Evolutionary conservation across 2,888 invertebrate genomes (phyloP), one percentile per base, ranked within the genome.

Genomic region (Lithosia quadra): DNA sequence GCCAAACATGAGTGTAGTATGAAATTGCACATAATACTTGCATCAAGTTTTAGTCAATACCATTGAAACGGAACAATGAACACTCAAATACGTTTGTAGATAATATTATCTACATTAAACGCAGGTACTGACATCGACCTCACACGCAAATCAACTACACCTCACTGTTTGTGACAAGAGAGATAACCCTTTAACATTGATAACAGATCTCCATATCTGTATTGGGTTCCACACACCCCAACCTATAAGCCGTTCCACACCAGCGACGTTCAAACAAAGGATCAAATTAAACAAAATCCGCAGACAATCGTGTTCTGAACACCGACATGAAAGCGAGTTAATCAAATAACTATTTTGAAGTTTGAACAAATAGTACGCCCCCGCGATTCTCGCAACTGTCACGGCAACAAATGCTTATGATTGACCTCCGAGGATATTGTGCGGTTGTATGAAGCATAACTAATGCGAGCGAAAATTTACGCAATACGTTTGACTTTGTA

Each of bases 281-380:
- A 88, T 89, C 91, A 90, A 94, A 93, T 94, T 93, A 93, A 93
- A 93, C 93, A 93, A 93, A 80, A 94, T 94, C 92, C 91, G 88
- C 88, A 86, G 89, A 92, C 92, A 92, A 93, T 91, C 92, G 90
- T 88, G 90, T 89, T 89, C 89, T 90, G 84, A 82, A 86, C 84
- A 85, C 79, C 83, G 88, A 92, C 93, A 94, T 94, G 92, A 95
- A 94, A 95, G 95, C 91, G 93, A 92, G 92, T 91, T 93, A 92
- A 95, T 94, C 94, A 94, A 94, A 94, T 93, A 92, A 91, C 91
- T 91, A 92, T 92, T 92, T 85, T 69, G 80, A 78, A 84, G 80
- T 58, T 78, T 75, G 82, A 79, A 87, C 90, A 91, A 91, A 93
- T 86, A 90, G 81, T 76, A 85, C 88, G 86, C 89, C 88, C 92